phyloP scores from a whole-genome alignment of 2,888 invertebrate genomes.

The Diarsia mendica region DNA sequence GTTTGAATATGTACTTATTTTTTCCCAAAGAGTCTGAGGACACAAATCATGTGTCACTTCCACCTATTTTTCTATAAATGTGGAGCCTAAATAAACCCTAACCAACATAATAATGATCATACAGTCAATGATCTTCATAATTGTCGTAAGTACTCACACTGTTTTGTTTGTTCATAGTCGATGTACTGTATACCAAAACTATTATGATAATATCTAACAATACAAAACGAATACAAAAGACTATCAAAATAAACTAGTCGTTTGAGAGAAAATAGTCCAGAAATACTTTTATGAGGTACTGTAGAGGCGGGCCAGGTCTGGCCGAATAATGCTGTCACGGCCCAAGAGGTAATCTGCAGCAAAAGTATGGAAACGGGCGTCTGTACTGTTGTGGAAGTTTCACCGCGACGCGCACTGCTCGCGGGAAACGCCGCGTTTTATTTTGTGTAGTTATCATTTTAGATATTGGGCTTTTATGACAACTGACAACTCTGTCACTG shows the following conservation, averaged over 20 bases:
- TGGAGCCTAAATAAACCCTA: not conserved
- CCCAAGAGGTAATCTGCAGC: conserved; percentile 63
- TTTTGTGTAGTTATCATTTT: not conserved
- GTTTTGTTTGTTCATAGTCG: not conserved
- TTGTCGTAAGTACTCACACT: not conserved
- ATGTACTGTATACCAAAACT: conserved; percentile 16
- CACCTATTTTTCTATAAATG: no score
- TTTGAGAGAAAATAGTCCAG: conserved; percentile 54
- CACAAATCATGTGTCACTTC: not conserved
- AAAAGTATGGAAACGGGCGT: conserved; percentile 67
- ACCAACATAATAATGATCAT: not conserved
- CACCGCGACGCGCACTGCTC: conserved; percentile 57
- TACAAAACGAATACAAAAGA: conserved; percentile 46
- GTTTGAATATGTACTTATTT: not conserved
- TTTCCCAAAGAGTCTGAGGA: not conserved
- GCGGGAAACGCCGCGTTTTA: conserved; percentile 7
- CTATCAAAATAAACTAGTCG: conserved; percentile 57
- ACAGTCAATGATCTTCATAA: not conserved
- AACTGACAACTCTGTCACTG: not conserved
- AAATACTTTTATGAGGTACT: conserved; percentile 62
- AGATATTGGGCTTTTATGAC: not conserved
- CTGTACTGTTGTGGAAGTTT: conserved; percentile 67
- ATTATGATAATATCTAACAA: conserved; percentile 26
- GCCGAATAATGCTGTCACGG: conserved; percentile 66
- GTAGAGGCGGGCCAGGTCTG: conserved; percentile 60